phyloP scores from a whole-genome alignment of 92 coral and sea anemone species.

The Nematostella vectensis region DNA sequence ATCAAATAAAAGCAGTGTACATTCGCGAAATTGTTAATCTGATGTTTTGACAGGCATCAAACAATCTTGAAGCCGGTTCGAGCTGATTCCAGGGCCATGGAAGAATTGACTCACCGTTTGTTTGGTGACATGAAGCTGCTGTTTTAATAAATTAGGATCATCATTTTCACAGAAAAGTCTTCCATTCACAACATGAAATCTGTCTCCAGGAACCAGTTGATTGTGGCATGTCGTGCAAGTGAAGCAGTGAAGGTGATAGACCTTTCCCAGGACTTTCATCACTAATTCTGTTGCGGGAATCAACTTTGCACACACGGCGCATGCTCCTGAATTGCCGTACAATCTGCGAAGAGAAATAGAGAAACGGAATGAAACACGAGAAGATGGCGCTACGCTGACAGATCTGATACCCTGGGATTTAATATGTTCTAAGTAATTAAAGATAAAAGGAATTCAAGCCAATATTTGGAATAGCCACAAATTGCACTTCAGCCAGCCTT shows the following conservation, averaged over 20 bases:
- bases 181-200: conserved; percentile 92
- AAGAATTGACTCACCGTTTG: conserved; percentile 74
- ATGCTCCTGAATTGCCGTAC: conserved; percentile 97
- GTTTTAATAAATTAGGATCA: conserved; percentile 74
- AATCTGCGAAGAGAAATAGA: conserved; percentile 58
- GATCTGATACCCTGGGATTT: conserved; percentile 70
- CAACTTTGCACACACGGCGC: conserved; percentile 92
- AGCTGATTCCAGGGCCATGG: conserved; percentile 13
- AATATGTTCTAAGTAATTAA: conserved; percentile 84
- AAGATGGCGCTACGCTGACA: too few species aligned
- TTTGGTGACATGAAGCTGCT: conserved; percentile 70
- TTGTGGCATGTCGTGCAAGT: conserved; percentile 94
- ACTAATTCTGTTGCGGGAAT: conserved; percentile 98
- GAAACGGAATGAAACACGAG: too few species aligned
- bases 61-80: too few species aligned
- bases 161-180: conserved; percentile 95
- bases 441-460: conserved; percentile 82
- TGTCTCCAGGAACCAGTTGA: conserved; percentile 92
- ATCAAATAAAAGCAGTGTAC: conserved; percentile 53
- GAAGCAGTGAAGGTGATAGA: conserved; percentile 87
- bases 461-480: conserved; percentile 88
- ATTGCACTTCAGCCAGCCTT: conserved; percentile 73
- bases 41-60: conserved; percentile 58
- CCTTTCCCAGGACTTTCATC: conserved; percentile 96
- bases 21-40: conserved; percentile 44